A percentile compares a stretch with the other conserved stretches of the same genome.
Evolutionary conservation across 2,113 vertebrate species (phyloP).

Genomic region (Galemys pyrenaicus): DNA sequence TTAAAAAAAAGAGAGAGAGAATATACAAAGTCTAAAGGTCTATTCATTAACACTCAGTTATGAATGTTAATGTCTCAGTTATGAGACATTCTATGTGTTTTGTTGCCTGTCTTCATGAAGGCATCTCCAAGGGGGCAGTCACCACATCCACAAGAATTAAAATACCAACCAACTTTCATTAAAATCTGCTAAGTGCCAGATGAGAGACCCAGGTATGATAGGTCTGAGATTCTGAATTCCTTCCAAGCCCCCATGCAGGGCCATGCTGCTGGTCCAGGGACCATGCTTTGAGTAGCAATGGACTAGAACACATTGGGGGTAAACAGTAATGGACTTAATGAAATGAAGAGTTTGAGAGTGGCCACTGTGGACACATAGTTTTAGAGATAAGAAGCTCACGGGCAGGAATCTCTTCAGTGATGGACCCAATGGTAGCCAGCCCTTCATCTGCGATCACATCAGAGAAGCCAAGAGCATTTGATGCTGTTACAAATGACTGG

Average conservation of each 20-base stretch:
- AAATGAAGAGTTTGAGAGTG: neutral
- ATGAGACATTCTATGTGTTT: conserved; percentile 21
- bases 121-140: neutral
- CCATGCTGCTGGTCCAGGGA: neutral
- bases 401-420: no score
- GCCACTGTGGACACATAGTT: neutral
- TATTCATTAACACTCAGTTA: neutral
- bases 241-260: neutral
- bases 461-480: neutral
- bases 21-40: neutral
- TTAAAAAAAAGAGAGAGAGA: no score
- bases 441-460: neutral
- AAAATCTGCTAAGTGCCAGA: neutral
- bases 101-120: neutral
- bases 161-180: neutral
- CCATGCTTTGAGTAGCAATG: neutral
- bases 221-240: neutral
- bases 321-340: no score
- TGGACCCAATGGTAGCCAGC: rapidly evolving
- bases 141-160: neutral
- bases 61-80: no score
- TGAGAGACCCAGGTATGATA: neutral
- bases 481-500: no score
- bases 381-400: neutral
- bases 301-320: neutral